phyloP scores from a whole-genome alignment of 2,797 vertebrate genomes.

The Petrocephalus sullivani region DNA sequence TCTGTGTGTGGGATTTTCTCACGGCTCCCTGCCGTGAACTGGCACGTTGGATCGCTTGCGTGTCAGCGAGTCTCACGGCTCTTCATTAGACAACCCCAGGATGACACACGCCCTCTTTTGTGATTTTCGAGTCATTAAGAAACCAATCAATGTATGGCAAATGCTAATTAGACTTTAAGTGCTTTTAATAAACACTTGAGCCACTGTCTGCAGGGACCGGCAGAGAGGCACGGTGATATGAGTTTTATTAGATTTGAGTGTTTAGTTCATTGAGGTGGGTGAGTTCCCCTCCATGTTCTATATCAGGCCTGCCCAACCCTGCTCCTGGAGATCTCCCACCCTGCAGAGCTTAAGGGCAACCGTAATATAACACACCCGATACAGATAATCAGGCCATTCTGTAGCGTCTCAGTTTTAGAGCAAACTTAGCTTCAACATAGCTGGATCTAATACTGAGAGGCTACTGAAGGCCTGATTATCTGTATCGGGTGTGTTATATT shows the following conservation, averaged over 20 bases:
- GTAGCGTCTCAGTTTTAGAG: too few relatives aligned
- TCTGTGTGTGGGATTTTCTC: neutral
- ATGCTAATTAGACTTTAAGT: conserved; percentile 47
- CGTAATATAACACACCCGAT: too few relatives aligned
- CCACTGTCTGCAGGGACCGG: conserved; percentile 50
- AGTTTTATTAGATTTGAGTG: conserved; percentile 47
- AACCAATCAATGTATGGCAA: conserved; percentile 58
- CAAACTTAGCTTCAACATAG: too few relatives aligned
- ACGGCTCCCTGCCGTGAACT: neutral
- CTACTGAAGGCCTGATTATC: too few relatives aligned
- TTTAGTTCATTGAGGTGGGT: conserved; percentile 35
- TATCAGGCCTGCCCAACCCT: neutral
- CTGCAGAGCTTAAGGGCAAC: too few relatives aligned
- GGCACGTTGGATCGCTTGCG: neutral
- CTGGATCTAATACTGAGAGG: too few relatives aligned
- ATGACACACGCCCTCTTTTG: conserved; percentile 9
- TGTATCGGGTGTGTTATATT: too few relatives aligned
- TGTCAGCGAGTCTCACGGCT: neutral
- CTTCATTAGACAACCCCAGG: conserved; percentile 12
- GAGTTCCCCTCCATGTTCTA: conserved; percentile 19
- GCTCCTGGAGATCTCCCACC: too few relatives aligned
- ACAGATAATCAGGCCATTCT: too few relatives aligned
- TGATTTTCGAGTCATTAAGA: conserved; percentile 59
- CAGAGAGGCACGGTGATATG: conserved; percentile 48
- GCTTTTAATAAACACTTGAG: conserved; percentile 58